phyloP scores from a whole-genome alignment of 2,113 vertebrate genomes.

The Poeciliopsis occidentalis region DNA sequence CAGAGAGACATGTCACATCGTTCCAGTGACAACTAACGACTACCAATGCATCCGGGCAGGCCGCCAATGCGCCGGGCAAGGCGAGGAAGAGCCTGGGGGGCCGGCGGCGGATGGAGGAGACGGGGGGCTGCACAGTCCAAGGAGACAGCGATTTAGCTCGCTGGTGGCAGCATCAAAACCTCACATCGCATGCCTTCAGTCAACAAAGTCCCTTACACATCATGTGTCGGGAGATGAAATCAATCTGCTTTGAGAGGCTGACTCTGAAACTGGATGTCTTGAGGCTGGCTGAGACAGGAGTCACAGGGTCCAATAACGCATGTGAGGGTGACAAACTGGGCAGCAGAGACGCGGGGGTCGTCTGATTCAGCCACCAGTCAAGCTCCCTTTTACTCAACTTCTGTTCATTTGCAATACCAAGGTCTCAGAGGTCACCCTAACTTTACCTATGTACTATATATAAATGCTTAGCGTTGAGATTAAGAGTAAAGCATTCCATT shows the following conservation, averaged over 20 bases:
- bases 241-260: conserved; percentile 58
- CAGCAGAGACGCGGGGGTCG: conserved; percentile 21
- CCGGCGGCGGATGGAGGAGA: neutral
- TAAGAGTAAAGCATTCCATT: conserved; percentile 66
- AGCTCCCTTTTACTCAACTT: conserved; percentile 10
- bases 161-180: conserved; percentile 66
- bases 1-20: conserved; percentile 69
- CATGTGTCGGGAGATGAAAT: conserved; percentile 62
- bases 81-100: conserved; percentile 42
- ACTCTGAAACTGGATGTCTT: conserved; percentile 54
- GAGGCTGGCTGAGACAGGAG: conserved; percentile 45
- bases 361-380: conserved; percentile 44
- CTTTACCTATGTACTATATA: conserved; percentile 39
- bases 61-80: conserved; percentile 57
- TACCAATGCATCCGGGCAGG: conserved; percentile 71
- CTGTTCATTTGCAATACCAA: conserved; percentile 45
- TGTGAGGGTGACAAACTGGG: neutral
- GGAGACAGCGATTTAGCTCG: conserved; percentile 65
- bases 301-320: conserved; percentile 34
- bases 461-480: conserved; percentile 25
- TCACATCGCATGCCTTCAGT: conserved; percentile 60
- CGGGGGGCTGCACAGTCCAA: conserved; percentile 41
- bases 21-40: conserved; percentile 75
- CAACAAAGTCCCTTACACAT: conserved; percentile 67
- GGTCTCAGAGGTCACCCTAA: conserved; percentile 58